A percentile compares a stretch with the other conserved stretches of the same genome.
phyloP scores from a whole-genome alignment of 2,113 vertebrate genomes.

The Pterocles gutturalis region DNA sequence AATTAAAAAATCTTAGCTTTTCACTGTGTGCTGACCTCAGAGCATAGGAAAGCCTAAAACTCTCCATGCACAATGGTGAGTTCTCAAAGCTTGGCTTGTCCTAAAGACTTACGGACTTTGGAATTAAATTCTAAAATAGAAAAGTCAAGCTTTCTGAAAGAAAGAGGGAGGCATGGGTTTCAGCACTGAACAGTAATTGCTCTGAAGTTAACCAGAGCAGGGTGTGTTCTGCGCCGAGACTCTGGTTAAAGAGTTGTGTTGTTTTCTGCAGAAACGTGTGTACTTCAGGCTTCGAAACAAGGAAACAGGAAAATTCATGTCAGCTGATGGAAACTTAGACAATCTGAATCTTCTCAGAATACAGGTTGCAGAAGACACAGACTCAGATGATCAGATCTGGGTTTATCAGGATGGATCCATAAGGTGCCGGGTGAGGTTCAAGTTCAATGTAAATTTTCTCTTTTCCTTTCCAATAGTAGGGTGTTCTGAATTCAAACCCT shows the following conservation, averaged over 20 bases:
- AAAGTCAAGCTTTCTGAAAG: background rate
- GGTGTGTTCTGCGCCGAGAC: background rate
- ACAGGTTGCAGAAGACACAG: slow-evolving; percentile 86
- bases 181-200: background rate
- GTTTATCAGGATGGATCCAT: slow-evolving; percentile 89
- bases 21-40: background rate
- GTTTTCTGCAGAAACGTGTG: slow-evolving; percentile 81
- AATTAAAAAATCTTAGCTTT: background rate
- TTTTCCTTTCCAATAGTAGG: background rate
- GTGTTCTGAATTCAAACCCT: background rate
- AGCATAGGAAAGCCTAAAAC: background rate
- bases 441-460: background rate
- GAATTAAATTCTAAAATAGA: background rate
- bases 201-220: background rate
- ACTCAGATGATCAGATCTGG: slow-evolving; percentile 90
- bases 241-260: background rate
- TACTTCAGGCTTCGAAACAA: slow-evolving; percentile 89
- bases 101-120: background rate
- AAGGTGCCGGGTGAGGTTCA: slow-evolving; percentile 84
- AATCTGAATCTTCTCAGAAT: slow-evolving; percentile 92
- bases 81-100: background rate
- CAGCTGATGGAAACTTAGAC: slow-evolving; percentile 88
- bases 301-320: slow-evolving; percentile 85
- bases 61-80: background rate
- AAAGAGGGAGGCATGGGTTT: background rate